These are phyloP conservation scores for Lordiphosa collinella DNA, from an alignment of 1,140 invertebrate species.

Conservation along the genomic window DNA sequence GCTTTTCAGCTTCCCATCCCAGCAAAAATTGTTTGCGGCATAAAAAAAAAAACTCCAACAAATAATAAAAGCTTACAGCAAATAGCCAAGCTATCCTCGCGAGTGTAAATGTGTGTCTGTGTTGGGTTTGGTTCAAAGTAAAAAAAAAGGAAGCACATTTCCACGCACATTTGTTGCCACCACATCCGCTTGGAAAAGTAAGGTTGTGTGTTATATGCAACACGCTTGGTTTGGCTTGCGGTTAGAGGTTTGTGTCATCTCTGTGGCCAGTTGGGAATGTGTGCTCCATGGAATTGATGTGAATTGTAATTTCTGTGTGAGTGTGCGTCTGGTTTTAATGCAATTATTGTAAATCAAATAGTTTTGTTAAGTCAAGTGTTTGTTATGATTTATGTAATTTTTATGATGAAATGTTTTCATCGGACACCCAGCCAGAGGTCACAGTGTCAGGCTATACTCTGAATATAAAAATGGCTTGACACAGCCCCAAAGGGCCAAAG, in stretches of 20 bases:
- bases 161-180: constrained; percentile 43
- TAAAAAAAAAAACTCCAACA: constrained; percentile 12
- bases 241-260: constrained; percentile 1
- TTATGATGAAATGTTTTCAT: too few species aligned
- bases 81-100: constrained; percentile 39
- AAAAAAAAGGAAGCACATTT: constrained; percentile 31
- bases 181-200: constrained; percentile 43
- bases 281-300: too few species aligned
- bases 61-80: constrained; percentile 31
- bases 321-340: not conserved
- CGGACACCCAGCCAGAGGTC: too few species aligned
- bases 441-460: too few species aligned
- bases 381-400: too few species aligned
- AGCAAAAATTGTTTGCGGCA: constrained; percentile 45
- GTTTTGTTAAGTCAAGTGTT: constrained; percentile 16
- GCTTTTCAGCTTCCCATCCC: constrained; percentile 47
- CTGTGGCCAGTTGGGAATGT: too few species aligned
- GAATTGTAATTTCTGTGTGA: too few species aligned
- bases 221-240: constrained; percentile 30
- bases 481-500: too few species aligned
- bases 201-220: constrained; percentile 52
- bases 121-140: constrained; percentile 6
- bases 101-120: constrained; percentile 3
- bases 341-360: constrained; percentile 14
- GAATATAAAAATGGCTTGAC: too few species aligned